Evolutionary conservation across 2,113 vertebrate genomes (phyloP).

Genomic region (Zosterops borbonicus): DNA sequence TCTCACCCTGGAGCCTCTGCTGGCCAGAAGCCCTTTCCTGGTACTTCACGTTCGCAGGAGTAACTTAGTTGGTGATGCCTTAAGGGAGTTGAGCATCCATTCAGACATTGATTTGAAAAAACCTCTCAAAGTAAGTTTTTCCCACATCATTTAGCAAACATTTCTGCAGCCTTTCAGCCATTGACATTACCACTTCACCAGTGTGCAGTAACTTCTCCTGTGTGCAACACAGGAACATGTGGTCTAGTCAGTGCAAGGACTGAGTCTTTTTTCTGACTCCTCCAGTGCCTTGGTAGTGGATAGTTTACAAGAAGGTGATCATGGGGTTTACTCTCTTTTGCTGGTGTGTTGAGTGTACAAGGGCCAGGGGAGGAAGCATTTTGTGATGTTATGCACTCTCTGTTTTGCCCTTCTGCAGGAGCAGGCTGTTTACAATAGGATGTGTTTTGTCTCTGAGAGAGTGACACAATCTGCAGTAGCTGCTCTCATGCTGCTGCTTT

Average conservation of each 20-base stretch:
- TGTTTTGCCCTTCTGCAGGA: neutral
- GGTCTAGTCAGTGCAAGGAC: neutral
- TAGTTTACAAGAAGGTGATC: neutral
- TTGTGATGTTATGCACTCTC: neutral
- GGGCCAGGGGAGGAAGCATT: neutral
- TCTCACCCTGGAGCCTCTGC: slow-evolving; percentile 92
- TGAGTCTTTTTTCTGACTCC: neutral
- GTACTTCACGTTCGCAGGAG: slow-evolving; percentile 91
- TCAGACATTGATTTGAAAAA: slow-evolving; percentile 98
- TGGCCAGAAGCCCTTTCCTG: slow-evolving; percentile 92
- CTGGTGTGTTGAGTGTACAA: neutral
- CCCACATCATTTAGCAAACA: too few relatives aligned
- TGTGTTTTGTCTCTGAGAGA: neutral
- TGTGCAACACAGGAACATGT: neutral
- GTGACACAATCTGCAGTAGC: neutral
- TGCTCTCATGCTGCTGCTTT: neutral
- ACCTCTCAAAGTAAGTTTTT: slow-evolving; percentile 87
- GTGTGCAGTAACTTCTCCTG: neutral
- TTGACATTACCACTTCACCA: neutral
- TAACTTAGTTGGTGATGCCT: slow-evolving; percentile 91
- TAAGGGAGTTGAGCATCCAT: slow-evolving; percentile 92
- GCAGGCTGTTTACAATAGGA: neutral
- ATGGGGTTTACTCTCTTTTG: neutral
- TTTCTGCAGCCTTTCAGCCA: neutral
- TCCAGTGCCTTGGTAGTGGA: neutral